phyloP scores from a whole-genome alignment of 2,888 invertebrate species.

The Atethmia centrago region DNA sequence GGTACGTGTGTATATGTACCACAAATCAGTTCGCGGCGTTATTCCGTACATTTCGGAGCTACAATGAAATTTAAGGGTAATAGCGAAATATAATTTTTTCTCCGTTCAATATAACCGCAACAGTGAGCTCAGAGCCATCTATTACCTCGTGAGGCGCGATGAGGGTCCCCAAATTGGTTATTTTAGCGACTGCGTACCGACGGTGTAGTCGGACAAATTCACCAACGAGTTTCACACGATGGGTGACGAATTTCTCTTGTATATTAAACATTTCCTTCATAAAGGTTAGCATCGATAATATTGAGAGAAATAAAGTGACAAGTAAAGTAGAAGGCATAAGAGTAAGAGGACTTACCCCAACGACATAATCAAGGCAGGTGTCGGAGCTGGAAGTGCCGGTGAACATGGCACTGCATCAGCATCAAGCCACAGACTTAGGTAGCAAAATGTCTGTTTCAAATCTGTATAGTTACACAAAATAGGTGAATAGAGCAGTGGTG shows the following conservation, averaged over 20 bases:
- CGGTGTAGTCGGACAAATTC: conserved; percentile 66
- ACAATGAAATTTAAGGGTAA: conserved; percentile 58
- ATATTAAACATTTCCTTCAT: conserved; percentile 19
- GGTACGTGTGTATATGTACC: conserved; percentile 19
- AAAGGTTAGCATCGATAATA: background rate
- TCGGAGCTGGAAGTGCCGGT: background rate
- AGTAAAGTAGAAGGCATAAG: background rate
- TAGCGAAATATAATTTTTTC: conserved; percentile 68
- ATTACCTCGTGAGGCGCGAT: conserved; percentile 78
- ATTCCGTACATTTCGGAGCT: conserved; percentile 47
- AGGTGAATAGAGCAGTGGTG: no score
- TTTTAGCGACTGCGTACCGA: conserved; percentile 71
- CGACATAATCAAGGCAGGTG: background rate
- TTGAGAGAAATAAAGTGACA: background rate
- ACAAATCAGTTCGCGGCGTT: conserved; percentile 42
- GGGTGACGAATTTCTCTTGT: conserved; percentile 38
- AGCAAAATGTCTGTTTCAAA: background rate
- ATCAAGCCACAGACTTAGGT: background rate
- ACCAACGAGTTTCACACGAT: conserved; percentile 53
- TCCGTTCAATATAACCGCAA: conserved; percentile 68
- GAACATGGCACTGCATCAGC: background rate
- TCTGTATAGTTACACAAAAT: background rate
- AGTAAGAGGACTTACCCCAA: background rate
- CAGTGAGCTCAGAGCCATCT: conserved; percentile 72
- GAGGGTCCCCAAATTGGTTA: conserved; percentile 80